Evolutionary conservation across 2,113 vertebrate genomes (phyloP).

Genomic region (Saccopteryx bilineata): DNA sequence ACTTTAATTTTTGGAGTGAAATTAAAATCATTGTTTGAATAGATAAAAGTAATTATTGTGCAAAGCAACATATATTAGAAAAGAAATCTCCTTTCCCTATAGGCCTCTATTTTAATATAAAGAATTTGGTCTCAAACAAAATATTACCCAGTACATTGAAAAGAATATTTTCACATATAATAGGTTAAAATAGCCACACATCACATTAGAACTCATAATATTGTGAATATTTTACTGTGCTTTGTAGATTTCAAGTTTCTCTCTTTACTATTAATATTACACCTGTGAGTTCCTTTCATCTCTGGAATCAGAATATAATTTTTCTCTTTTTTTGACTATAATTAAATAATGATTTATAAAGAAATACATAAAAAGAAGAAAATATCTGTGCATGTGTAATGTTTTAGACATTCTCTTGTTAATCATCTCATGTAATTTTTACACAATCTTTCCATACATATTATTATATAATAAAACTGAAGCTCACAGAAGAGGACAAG

Average conservation of each 20-base stretch:
- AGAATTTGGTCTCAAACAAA: not conserved
- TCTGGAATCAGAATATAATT: not conserved
- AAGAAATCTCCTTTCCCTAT: not conserved
- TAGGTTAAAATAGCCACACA: not conserved
- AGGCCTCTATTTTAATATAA: not conserved
- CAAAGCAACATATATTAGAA: not conserved
- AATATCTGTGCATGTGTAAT: not conserved
- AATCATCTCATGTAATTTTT: not conserved
- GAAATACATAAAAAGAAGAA: not conserved
- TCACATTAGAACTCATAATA: not conserved
- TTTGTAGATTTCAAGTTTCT: not conserved
- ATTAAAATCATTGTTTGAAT: slow-evolving; percentile 25
- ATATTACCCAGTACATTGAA: not conserved
- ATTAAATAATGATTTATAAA: slow-evolving; percentile 25
- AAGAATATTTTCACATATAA: not conserved
- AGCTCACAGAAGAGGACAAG: not conserved
- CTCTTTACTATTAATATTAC: not conserved
- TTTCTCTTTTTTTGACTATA: not conserved
- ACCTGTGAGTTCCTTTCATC: not conserved
- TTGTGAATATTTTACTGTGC: not conserved
- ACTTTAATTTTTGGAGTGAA: not conserved
- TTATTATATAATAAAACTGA: slow-evolving; percentile 31
- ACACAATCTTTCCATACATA: not conserved
- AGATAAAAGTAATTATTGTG: not conserved
- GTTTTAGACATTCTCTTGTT: not conserved